phyloP scores from a whole-genome alignment of 2,113 vertebrate species.

The Candoia aspera region DNA sequence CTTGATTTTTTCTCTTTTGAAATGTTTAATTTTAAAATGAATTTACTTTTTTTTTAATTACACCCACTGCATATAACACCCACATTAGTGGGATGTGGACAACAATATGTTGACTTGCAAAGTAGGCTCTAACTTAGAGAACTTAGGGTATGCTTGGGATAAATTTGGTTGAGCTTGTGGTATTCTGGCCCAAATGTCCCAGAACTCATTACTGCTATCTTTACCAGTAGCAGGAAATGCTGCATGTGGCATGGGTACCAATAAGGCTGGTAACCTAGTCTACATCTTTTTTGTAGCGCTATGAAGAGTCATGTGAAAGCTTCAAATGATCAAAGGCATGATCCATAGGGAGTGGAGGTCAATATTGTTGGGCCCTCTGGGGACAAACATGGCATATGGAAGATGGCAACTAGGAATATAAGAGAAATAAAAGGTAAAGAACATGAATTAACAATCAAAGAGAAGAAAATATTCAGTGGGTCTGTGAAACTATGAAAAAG shows the following conservation, averaged over 20 bases:
- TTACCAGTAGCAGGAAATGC: neutral
- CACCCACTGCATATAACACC: neutral
- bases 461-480: neutral
- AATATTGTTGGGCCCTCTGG: neutral
- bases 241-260: neutral
- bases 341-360: neutral
- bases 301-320: neutral
- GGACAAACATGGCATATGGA: neutral
- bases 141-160: neutral
- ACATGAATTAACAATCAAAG: neutral
- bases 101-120: neutral
- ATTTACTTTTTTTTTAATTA: conserved; percentile 14
- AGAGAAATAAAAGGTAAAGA: neutral
- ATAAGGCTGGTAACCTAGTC: neutral
- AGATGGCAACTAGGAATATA: neutral
- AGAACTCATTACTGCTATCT: neutral
- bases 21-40: conserved; percentile 24
- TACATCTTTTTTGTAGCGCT: neutral
- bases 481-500: neutral
- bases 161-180: neutral
- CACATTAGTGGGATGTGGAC: neutral
- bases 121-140: neutral
- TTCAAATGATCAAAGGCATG: neutral
- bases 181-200: neutral
- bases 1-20: neutral